Base-by-base conservation (phyloP, 2,113 vertebrate species). In the Corydoras sp. region DNA sequence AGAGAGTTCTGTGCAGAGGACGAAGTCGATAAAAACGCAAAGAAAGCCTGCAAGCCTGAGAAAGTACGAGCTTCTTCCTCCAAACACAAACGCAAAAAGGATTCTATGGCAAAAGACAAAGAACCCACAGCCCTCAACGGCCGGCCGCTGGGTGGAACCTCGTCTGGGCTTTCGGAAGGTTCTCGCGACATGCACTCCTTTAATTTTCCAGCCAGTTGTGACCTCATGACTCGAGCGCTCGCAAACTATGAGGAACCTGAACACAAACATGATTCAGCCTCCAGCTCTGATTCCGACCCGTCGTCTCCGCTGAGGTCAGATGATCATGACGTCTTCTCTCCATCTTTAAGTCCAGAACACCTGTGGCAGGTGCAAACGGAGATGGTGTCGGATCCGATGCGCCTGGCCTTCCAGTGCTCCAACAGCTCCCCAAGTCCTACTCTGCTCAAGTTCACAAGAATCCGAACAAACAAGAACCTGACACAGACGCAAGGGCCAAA, bases 181-280 rank as follows among this genome's bases (percentile, higher is more conserved):
- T 76, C 82, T 2, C 55, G 67, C 9, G 73, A 83, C 72, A 83
- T 82, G 82, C 81, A 83, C 75, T 86, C 82, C 4, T 65, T 65
- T 29, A 72, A 62, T 66, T 82, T 88, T 51, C 82, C 88, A n/a
- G 88, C 86, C 58, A 88, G 86, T 71, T 84, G 79, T 12, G 76
- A 79, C 14, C 79, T 90, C 43, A 88, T 88, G 71, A 85, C 85
- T 0, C 81, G 83, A 68, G 88, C 89, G 32, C 75, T 89, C 31
- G 85, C 83, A 54, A 79, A 80, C 2, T 82, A 81, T 48, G 86
- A 86, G 50, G 73, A 64, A 62, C 63, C 76, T 12, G 8, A 74
- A 58, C 43, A 62, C 13, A 66, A 63, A 18, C 32, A 30, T 24
- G 12, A 48, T 58, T 54, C 11, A 18, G 30, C 54, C 11, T 43